Conservation (phyloP, 2,797 vertebrate species). For the Rhinatrema bivittatum region DNA sequence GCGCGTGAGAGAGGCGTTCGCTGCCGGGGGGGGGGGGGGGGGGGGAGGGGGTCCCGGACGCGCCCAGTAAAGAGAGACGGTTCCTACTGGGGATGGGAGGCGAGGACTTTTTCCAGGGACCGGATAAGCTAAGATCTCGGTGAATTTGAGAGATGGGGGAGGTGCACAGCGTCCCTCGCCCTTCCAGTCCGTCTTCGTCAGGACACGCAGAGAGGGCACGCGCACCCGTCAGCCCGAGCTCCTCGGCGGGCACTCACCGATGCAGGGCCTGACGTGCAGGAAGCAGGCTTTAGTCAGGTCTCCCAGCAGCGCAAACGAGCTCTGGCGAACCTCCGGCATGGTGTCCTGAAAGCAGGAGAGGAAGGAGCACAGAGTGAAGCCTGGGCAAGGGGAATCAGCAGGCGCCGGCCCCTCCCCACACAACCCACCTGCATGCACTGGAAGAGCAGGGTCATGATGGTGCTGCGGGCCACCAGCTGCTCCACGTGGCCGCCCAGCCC, state of each 20-base stretch:
- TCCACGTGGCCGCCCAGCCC: constrained; percentile 82
- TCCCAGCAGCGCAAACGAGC: constrained; percentile 83
- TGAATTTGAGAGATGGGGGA: not conserved
- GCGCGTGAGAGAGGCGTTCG: not conserved
- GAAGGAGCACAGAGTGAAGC: not conserved
- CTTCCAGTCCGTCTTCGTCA: not conserved
- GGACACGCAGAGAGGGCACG: too few species aligned
- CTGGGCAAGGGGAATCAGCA: too few species aligned
- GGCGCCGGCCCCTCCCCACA: too few species aligned
- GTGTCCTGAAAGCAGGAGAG: constrained; percentile 61
- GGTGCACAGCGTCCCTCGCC: not conserved
- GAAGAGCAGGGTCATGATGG: constrained; percentile 88
- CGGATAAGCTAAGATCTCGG: not conserved
- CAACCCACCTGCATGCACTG: constrained; percentile 91
- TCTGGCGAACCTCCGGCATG: constrained; percentile 91
- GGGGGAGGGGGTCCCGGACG: not conserved
- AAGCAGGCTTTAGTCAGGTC: constrained; percentile 92
- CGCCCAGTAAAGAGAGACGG: not conserved
- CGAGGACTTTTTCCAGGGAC: not conserved
- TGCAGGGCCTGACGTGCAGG: constrained; percentile 86
- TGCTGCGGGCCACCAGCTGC: constrained; percentile 82
- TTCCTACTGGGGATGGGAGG: not conserved
- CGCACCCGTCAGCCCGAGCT: too few species aligned
- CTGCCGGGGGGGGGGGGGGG: fast-evolving
- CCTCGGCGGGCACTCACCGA: constrained; percentile 74